A percentile compares a stretch with the other conserved stretches of the same genome.
Evolutionary conservation across 2,113 vertebrate genomes (phyloP).

Genomic region (Sylvilagus bachmani): DNA sequence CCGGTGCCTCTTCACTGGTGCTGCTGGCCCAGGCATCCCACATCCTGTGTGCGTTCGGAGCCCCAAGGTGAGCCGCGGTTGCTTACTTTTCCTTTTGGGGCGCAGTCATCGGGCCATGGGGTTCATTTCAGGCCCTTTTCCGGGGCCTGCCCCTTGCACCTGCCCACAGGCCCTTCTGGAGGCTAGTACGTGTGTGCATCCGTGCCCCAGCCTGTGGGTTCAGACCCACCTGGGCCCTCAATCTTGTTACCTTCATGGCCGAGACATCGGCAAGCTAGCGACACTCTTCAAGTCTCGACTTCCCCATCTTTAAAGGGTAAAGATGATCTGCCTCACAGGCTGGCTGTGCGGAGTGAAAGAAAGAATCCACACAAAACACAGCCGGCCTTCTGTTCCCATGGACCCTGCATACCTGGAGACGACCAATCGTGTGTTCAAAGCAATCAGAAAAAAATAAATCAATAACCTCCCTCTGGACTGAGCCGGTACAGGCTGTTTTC

Average conservation of each 20-base stretch:
- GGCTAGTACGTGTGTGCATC: neutral
- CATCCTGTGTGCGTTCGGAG: slow-evolving; percentile 73
- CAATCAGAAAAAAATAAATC: no score
- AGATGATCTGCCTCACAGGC: neutral
- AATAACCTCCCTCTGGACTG: no score
- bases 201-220: neutral
- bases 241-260: neutral
- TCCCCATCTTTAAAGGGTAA: neutral
- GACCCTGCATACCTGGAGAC: no score
- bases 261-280: neutral
- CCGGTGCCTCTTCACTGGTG: slow-evolving; percentile 60
- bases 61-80: neutral
- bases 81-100: neutral
- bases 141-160: neutral
- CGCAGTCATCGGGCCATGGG: neutral
- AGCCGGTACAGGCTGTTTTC: no score
- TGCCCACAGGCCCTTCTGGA: neutral
- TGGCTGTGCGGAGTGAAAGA: neutral
- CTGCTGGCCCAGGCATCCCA: slow-evolving; percentile 62
- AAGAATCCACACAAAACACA: neutral
- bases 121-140: neutral
- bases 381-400: no score
- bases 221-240: neutral
- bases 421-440: no score
- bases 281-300: neutral